phyloP scores from a whole-genome alignment of 92 coral and sea anemone species.

The Epizoanthus illoricatus region DNA sequence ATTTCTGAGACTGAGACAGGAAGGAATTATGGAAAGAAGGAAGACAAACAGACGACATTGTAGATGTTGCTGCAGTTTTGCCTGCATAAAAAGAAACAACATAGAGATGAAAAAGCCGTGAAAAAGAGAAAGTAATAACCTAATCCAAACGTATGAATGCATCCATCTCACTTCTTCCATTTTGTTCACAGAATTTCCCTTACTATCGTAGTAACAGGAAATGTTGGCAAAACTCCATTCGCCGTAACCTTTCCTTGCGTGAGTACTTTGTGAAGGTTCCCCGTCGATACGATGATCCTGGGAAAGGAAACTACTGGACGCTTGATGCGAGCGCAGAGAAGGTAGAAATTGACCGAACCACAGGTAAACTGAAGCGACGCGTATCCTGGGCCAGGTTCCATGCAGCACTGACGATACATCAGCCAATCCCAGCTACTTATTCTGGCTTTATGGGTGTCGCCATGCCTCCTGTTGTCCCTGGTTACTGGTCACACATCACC shows the following conservation, averaged over 20 bases:
- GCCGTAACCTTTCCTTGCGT: slow-evolving; percentile 83
- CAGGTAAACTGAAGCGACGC: slow-evolving; percentile 84
- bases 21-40: no score
- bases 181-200: slow-evolving; percentile 74
- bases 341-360: slow-evolving; percentile 78
- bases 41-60: no score
- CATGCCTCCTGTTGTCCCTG: no score
- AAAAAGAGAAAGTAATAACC: no score
- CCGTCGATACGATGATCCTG: slow-evolving; percentile 81
- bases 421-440: no score
- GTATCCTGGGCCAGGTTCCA: background rate
- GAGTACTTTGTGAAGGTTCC: slow-evolving; percentile 90
- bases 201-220: slow-evolving; percentile 82
- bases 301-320: slow-evolving; percentile 95
- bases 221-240: slow-evolving; percentile 93
- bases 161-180: background rate
- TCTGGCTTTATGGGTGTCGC: no score
- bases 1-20: no score
- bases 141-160: background rate
- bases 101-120: no score
- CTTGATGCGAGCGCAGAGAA: slow-evolving; percentile 83
- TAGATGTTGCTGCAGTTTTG: no score
- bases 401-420: no score
- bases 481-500: no score
- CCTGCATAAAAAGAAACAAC: no score